A percentile compares a stretch with the other conserved stretches of the same genome.
These are phyloP conservation scores for Sicus ferrugineus DNA, from an alignment of 2,888 invertebrate species.

Conservation along the genomic window DNA sequence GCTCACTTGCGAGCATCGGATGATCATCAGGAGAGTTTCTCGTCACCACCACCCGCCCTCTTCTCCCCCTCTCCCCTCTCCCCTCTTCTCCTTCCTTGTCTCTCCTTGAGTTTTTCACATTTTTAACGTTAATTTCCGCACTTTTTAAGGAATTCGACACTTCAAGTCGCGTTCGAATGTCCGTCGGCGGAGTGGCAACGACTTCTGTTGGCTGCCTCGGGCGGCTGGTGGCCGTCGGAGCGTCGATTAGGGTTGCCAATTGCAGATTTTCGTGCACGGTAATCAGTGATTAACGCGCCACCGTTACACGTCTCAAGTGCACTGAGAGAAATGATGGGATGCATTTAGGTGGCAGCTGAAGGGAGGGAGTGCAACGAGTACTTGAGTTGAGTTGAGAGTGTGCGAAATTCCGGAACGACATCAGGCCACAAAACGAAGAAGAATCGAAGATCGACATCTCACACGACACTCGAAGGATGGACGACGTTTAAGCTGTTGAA, in stretches of 20 bases:
- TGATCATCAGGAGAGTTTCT: not conserved
- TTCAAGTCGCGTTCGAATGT: slow-evolving; percentile 28
- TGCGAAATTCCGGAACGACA: too few relatives aligned
- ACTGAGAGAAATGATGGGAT: too few relatives aligned
- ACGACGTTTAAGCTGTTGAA: too few relatives aligned
- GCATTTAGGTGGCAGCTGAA: too few relatives aligned
- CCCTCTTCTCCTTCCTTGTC: not conserved
- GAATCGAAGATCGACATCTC: too few relatives aligned
- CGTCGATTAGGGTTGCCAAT: slow-evolving; percentile 35
- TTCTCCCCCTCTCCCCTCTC: not conserved
- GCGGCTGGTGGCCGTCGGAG: slow-evolving; percentile 5
- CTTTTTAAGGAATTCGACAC: slow-evolving; percentile 39
- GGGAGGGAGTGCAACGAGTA: too few relatives aligned
- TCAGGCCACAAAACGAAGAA: too few relatives aligned
- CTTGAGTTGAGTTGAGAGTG: too few relatives aligned
- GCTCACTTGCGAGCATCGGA: not conserved
- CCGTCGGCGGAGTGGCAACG: not conserved
- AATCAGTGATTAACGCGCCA: slow-evolving; percentile 17
- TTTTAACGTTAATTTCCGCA: slow-evolving; percentile 30
- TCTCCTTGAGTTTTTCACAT: not conserved
- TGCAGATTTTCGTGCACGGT: slow-evolving; percentile 34
- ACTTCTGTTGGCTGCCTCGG: not conserved
- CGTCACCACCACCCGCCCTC: not conserved
- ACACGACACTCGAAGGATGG: too few relatives aligned
- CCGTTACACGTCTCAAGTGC: not conserved